phyloP scores from a whole-genome alignment of 2,113 vertebrate genomes.

The Lucifuga dentata region DNA sequence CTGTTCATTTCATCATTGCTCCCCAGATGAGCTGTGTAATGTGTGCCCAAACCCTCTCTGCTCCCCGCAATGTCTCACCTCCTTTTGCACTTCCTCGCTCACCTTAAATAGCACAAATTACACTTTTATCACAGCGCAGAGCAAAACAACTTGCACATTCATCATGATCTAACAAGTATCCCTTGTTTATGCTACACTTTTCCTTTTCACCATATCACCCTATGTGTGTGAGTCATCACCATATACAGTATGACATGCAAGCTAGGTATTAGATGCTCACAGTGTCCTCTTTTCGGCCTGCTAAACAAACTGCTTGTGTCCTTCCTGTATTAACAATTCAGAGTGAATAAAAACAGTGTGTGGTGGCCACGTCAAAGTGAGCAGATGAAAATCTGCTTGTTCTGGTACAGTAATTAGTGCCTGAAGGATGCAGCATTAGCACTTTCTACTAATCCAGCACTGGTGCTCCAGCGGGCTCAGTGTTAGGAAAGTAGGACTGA shows the following conservation, averaged over 20 bases:
- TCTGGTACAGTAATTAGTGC: conserved; percentile 73
- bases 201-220: background rate
- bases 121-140: conserved; percentile 3
- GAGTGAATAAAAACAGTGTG: conserved; percentile 25
- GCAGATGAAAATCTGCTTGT: conserved; percentile 65
- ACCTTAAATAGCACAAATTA: conserved; percentile 1
- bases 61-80: conserved; percentile 33
- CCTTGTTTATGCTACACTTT: background rate
- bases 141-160: background rate
- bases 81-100: conserved; percentile 24
- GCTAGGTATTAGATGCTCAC: conserved; percentile 2
- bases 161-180: background rate
- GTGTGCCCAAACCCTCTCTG: conserved; percentile 53
- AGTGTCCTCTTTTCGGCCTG: background rate
- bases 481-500: conserved; percentile 52
- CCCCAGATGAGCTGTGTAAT: conserved; percentile 71
- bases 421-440: conserved; percentile 64
- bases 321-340: conserved; percentile 28
- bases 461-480: conserved; percentile 57
- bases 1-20: conserved; percentile 58
- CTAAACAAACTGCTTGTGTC: conserved; percentile 2
- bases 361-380: conserved; percentile 19
- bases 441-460: conserved; percentile 65
- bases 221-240: background rate
- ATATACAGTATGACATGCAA: background rate